Evolutionary conservation across 1,140 invertebrate species (phyloP).

Genomic region (Drosophila sucinea): DNA sequence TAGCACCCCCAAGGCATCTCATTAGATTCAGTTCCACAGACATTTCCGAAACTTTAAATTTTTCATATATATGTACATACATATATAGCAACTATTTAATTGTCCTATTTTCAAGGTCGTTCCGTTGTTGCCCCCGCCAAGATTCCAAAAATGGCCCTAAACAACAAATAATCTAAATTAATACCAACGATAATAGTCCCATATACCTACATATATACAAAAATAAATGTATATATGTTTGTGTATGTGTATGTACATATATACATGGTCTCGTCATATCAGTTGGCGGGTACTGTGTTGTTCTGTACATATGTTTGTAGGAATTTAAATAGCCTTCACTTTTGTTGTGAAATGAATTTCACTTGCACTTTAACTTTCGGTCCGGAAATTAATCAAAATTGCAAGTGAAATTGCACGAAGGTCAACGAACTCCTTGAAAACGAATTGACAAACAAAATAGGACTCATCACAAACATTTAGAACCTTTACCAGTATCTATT

Average conservation of each 20-base stretch:
- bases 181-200: constrained; percentile 27
- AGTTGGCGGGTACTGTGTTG: constrained; percentile 4
- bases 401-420: background rate
- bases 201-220: background rate
- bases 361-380: background rate
- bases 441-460: background rate
- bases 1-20: background rate
- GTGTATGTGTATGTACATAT: background rate
- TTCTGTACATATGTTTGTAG: background rate
- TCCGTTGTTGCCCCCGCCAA: constrained; percentile 28
- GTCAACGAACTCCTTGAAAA: background rate
- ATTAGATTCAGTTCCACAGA: background rate
- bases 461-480: too few relatives aligned
- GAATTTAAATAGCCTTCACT: background rate
- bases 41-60: background rate
- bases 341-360: constrained; percentile 7
- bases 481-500: too few relatives aligned
- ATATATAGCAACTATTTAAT: background rate
- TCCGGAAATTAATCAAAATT: background rate
- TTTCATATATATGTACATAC: background rate
- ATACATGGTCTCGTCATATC: constrained; percentile 12
- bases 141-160: constrained; percentile 1
- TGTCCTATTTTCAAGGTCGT: constrained; percentile 2
- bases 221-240: background rate
- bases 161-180: background rate